These are phyloP conservation scores for Pogonomyrmex californicus DNA, from an alignment of 1,140 invertebrate species.

Conservation along the genomic window DNA sequence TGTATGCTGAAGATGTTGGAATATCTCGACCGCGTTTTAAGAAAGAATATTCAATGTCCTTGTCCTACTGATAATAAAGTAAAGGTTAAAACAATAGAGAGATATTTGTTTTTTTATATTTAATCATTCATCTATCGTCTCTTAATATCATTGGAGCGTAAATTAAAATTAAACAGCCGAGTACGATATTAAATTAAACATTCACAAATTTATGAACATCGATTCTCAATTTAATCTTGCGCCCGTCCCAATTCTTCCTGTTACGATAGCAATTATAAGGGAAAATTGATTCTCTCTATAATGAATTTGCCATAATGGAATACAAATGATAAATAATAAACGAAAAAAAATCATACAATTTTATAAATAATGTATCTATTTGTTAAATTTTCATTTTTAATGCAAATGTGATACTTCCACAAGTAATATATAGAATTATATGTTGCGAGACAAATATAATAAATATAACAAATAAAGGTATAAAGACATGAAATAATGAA, in stretches of 20 bases:
- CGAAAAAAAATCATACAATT: not conserved
- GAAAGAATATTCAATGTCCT: not conserved
- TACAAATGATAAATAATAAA: constrained; percentile 10
- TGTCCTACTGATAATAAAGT: not conserved
- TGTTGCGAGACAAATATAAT: not conserved
- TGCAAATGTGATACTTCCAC: not conserved
- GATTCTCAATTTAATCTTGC: not conserved
- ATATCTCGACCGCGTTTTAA: constrained; percentile 26
- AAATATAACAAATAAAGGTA: not conserved
- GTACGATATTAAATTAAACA: not conserved
- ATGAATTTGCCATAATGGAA: constrained; percentile 14
- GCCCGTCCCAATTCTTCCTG: not conserved
- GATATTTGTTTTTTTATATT: not conserved
- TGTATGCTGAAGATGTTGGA: not conserved
- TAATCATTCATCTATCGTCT: not conserved
- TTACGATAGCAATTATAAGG: constrained; percentile 4
- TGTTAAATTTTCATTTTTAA: constrained; percentile 12
- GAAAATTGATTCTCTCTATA: constrained; percentile 32
- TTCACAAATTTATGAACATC: not conserved
- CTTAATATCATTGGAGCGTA: not conserved
- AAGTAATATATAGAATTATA: not conserved
- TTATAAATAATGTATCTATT: not conserved
- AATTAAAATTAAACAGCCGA: constrained; percentile 18
- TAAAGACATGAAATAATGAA: constrained; percentile 8
- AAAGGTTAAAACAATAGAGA: not conserved